These are phyloP conservation scores for Pachypeltis micranthus DNA, from an alignment of 1,140 invertebrate genomes.

Conservation along the genomic window DNA sequence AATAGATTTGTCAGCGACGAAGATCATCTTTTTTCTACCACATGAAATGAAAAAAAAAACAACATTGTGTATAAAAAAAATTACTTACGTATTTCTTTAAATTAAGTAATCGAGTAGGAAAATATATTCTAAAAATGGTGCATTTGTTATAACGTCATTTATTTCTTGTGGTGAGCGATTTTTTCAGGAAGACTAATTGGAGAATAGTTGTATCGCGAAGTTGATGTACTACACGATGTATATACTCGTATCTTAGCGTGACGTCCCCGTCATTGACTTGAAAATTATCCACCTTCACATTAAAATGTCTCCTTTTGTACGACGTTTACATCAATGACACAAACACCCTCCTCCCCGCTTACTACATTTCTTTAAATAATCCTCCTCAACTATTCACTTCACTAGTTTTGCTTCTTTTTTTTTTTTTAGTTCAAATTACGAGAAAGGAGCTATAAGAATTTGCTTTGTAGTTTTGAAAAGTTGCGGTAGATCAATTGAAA, in stretches of 20 bases:
- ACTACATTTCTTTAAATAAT: not conserved
- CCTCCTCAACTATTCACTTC: not conserved
- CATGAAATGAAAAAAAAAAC: constrained; percentile 8
- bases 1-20: constrained; percentile 3
- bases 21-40: constrained; percentile 16
- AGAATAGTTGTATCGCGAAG: constrained; percentile 18
- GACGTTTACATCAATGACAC: not conserved
- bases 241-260: constrained; percentile 10
- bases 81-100: constrained; percentile 21
- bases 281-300: constrained; percentile 6
- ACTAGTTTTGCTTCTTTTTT: not conserved
- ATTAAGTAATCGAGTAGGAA: constrained; percentile 20
- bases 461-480: not conserved
- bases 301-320: constrained; percentile 9
- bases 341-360: not conserved
- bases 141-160: constrained; percentile 13
- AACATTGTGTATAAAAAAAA: constrained; percentile 18
- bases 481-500: not conserved
- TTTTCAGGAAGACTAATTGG: constrained; percentile 13
- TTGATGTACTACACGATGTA: constrained; percentile 18
- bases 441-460: not conserved
- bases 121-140: constrained; percentile 23
- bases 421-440: not conserved
- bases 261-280: constrained; percentile 3
- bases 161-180: constrained; percentile 16